Conservation (phyloP, 2,797 vertebrate species). For the Chromobotia macracanthus region DNA sequence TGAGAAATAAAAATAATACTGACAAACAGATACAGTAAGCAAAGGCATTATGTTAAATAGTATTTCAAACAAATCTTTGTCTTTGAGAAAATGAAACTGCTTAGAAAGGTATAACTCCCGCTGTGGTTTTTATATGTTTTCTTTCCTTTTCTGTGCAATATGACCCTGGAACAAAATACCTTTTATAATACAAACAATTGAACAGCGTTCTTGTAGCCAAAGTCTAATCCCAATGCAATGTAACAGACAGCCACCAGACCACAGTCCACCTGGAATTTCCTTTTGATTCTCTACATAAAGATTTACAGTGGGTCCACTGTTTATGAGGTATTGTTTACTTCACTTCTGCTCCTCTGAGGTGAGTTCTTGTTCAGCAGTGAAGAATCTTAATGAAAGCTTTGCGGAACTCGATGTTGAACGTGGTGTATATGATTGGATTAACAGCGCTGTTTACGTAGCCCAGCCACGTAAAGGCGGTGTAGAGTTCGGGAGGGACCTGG, state of each 20-base stretch:
- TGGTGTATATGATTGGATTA: slow-evolving; percentile 99
- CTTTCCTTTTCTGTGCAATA: slow-evolving; percentile 26
- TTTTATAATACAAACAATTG: slow-evolving; percentile 52
- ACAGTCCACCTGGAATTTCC: background rate
- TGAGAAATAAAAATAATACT: slow-evolving; percentile 41
- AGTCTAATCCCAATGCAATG: slow-evolving; percentile 17
- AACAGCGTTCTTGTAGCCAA: slow-evolving; percentile 40
- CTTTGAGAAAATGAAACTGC: slow-evolving; percentile 21
- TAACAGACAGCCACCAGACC: background rate
- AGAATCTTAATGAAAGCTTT: slow-evolving; percentile 99
- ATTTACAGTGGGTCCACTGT: slow-evolving; percentile 13
- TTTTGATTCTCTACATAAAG: slow-evolving; percentile 9
- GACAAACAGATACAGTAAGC: slow-evolving; percentile 1
- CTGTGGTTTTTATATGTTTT: background rate
- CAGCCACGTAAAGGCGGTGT: slow-evolving; percentile 97
- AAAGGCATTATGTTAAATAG: slow-evolving; percentile 5
- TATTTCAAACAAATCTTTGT: slow-evolving; percentile 15
- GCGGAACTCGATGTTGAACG: slow-evolving; percentile 97
- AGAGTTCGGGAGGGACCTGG: slow-evolving; percentile 89
- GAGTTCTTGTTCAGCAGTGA: slow-evolving; percentile 82
- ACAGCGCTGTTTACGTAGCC: slow-evolving; percentile 98
- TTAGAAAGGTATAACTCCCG: background rate
- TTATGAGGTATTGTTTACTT: slow-evolving; percentile 34
- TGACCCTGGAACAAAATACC: slow-evolving; percentile 19
- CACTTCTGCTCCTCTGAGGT: background rate